These are phyloP conservation scores for Limosa lapponica DNA, from an alignment of 2,797 vertebrate species.

Conservation along the genomic window DNA sequence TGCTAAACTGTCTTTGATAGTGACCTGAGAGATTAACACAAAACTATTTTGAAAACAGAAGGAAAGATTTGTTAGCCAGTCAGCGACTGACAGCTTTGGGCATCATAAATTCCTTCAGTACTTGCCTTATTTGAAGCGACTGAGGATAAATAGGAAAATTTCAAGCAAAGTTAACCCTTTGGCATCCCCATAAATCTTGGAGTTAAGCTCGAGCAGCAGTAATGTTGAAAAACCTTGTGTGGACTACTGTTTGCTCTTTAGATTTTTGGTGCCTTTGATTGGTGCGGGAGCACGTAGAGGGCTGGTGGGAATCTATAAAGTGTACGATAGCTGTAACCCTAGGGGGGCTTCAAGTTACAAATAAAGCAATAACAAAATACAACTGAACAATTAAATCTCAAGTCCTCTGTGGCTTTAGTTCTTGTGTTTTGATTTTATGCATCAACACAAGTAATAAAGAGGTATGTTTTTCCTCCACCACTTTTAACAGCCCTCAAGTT, in stretches of 20 bases:
- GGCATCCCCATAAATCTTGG: conserved; percentile 11
- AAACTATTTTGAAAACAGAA: conserved; percentile 62
- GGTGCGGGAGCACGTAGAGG: background rate
- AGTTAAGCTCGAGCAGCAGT: conserved; percentile 4
- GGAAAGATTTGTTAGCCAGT: conserved; percentile 28
- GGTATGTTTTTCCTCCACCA: conserved; percentile 4
- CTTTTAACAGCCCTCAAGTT: conserved; percentile 28
- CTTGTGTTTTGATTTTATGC: conserved; percentile 39
- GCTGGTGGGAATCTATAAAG: conserved; percentile 5
- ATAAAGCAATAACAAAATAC: conserved; percentile 49
- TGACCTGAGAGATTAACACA: conserved; percentile 62
- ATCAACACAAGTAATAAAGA: conserved; percentile 18
- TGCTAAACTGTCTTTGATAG: conserved; percentile 63
- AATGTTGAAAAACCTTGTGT: background rate
- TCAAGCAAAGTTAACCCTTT: conserved; percentile 35
- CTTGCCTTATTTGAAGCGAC: background rate
- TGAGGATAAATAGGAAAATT: background rate
- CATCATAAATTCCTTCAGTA: conserved; percentile 39
- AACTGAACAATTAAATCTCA: conserved; percentile 62
- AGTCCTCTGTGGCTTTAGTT: conserved; percentile 8
- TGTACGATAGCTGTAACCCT: background rate
- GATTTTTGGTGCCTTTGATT: background rate
- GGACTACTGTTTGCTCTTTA: background rate
- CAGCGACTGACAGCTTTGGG: background rate
- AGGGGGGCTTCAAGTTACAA: background rate